Evolutionary conservation across 2,113 vertebrate species (phyloP).

Genomic region (Syngnathus typhle): DNA sequence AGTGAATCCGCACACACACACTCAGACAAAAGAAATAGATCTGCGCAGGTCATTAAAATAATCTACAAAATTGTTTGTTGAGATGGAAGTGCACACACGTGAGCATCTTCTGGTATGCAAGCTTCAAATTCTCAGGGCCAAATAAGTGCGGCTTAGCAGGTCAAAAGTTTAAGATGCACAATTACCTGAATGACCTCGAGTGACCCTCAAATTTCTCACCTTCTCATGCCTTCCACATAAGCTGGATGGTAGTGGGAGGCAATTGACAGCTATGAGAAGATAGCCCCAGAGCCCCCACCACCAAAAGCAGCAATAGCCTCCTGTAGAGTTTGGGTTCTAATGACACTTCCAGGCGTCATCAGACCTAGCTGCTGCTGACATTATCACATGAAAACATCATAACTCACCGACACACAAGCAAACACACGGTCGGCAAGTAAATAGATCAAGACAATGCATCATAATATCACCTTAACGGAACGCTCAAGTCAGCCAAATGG

Average conservation of each 20-base stretch:
- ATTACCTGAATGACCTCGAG: conserved; percentile 66
- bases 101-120: conserved; percentile 39
- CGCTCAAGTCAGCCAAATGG: no score
- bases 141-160: conserved; percentile 63
- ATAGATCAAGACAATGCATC: no score
- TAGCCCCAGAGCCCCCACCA: background rate
- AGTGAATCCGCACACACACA: background rate
- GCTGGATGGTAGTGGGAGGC: background rate
- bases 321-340: conserved; percentile 43
- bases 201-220: conserved; percentile 64
- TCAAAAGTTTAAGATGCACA: conserved; percentile 70
- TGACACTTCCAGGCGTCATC: conserved; percentile 38
- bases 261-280: conserved; percentile 60
- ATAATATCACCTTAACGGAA: no score
- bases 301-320: background rate
- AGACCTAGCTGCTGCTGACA: background rate
- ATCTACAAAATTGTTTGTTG: conserved; percentile 14
- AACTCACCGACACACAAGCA: conserved; percentile 40
- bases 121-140: conserved; percentile 52
- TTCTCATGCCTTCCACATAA: conserved; percentile 42
- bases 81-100: conserved; percentile 30
- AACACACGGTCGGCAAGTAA: no score
- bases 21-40: background rate
- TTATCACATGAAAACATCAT: conserved; percentile 46
- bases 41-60: background rate